These are phyloP conservation scores for Bombus confusus DNA, from an alignment of 1,140 invertebrate species.

Conservation along the genomic window DNA sequence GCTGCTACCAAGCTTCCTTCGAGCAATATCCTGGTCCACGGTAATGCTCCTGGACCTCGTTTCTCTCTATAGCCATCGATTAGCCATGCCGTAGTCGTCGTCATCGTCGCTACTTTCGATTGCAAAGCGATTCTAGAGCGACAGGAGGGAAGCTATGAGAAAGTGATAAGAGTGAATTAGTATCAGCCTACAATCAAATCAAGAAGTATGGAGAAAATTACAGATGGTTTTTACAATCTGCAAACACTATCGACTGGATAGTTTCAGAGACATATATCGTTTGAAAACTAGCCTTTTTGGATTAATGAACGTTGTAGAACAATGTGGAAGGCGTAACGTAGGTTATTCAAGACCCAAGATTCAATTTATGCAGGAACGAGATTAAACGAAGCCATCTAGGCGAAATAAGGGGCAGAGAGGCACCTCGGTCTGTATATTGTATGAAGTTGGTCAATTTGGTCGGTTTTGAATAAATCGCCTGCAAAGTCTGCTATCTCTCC, in stretches of 20 bases:
- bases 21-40: slow-evolving; percentile 35
- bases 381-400: not conserved
- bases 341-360: not conserved
- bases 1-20: slow-evolving; percentile 32
- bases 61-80: slow-evolving; percentile 23
- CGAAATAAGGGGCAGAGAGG: not conserved
- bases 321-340: not conserved
- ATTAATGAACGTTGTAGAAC: not conserved
- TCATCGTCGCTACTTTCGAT: not conserved
- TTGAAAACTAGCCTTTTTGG: not conserved
- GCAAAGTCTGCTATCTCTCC: not conserved
- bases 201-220: not conserved
- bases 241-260: not conserved
- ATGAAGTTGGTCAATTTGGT: not conserved
- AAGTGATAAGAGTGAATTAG: not conserved
- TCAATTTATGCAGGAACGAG: not conserved
- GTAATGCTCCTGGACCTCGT: slow-evolving; percentile 31
- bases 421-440: not conserved
- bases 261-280: not conserved
- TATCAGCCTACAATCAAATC: not conserved
- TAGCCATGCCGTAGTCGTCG: slow-evolving; percentile 1
- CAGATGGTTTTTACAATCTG: not conserved
- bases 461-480: not conserved
- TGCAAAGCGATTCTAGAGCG: not conserved
- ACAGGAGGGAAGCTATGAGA: not conserved